These are phyloP conservation scores for Balaeniceps rex DNA, from an alignment of 2,113 vertebrate species.

Conservation along the genomic window DNA sequence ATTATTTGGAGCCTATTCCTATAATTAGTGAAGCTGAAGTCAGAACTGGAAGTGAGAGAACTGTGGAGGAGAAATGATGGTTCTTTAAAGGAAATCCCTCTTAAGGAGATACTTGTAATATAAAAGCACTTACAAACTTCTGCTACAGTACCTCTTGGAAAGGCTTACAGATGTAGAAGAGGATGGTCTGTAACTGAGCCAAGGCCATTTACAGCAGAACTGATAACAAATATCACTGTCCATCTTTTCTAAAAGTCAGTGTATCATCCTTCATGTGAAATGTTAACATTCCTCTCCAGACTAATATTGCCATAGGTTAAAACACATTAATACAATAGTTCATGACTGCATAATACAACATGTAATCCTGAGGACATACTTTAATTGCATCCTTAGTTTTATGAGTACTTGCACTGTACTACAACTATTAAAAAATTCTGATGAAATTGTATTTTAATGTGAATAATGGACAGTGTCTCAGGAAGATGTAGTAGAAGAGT, in stretches of 20 bases:
- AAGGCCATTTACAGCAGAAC: background rate
- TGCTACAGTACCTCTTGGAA: background rate
- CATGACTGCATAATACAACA: conserved; percentile 28
- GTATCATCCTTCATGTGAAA: background rate
- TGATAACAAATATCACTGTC: conserved; percentile 1
- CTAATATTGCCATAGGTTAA: conserved; percentile 62
- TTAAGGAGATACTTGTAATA: background rate
- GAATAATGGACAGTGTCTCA: background rate
- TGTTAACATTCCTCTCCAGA: conserved; percentile 1
- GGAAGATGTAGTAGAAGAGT: background rate
- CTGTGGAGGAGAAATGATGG: background rate
- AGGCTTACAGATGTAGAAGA: background rate
- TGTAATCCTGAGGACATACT: conserved; percentile 40
- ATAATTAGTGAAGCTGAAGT: background rate
- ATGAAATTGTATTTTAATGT: conserved; percentile 24
- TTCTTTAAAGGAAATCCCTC: background rate
- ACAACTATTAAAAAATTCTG: conserved; percentile 24
- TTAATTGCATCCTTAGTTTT: conserved; percentile 28
- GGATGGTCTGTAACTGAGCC: background rate
- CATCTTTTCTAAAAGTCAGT: conserved; percentile 48
- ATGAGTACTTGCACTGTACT: background rate
- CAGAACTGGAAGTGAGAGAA: background rate
- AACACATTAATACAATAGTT: conserved; percentile 34
- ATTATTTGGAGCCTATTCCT: background rate
- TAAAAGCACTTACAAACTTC: background rate